Base-by-base conservation (phyloP, 1,140 invertebrate genomes). In the Pomacea maculata region DNA sequence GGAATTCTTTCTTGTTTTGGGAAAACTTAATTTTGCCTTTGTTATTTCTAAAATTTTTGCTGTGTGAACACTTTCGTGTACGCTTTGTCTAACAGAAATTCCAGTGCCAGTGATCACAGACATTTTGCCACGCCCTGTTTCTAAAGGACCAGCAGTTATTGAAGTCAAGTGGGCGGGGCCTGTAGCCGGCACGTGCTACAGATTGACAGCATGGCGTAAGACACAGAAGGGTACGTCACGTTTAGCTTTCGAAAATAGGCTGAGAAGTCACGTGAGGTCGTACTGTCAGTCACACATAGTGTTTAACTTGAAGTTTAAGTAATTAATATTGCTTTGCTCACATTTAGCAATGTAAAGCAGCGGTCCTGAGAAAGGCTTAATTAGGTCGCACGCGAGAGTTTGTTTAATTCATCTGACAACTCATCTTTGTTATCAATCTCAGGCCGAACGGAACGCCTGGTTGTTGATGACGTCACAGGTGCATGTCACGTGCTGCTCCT, bases 111-210 rank as follows among this genome's bases (percentile, higher is more conserved):
- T 77, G 21, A 70, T 83, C 55, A 83, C 82, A 7, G 82, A 80
- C n/a, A 61, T 83, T 15, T 52, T 67, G 45, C 74, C 74, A 15
- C 68, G 74, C 21, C 82, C 82, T 21, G 82, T 83, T 34, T 61
- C 65, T 45, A 72, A 54, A 7, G 82, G 82, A 14, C 82, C 82
- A 19, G 78, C 82, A 19, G 45, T 83, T 74, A 68, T 80, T 6
- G 78, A 80, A 19, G 61, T 83, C 65, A 80, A 83, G 67, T 83
- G 82, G 82, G 68, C 55, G 54, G 71, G n/a, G 55, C n/a, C 68
- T 52, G n/a, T 64, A 6, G 55, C 63, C 19, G 75, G 75, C 14
- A 12, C 54, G 63, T 45, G 25, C 64, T 78, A 67, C 75, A 67
- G 75, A 25, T 10, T 78, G 54, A 68, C 64, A 12, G 75, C 75